Base-by-base conservation (phyloP, 2,888 invertebrate genomes). In the Acrobasis suavella region DNA sequence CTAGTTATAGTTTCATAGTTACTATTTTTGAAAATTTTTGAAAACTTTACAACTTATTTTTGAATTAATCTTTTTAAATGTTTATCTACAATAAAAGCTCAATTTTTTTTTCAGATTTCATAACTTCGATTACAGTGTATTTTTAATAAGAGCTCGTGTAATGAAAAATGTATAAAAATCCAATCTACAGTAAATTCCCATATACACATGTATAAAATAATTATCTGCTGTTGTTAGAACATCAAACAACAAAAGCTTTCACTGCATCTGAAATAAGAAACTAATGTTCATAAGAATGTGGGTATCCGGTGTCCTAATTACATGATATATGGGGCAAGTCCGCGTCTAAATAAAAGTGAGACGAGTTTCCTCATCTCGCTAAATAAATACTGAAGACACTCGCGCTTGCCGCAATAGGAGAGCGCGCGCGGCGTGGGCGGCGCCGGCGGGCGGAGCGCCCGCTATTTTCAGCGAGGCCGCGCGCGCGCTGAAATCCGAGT, bases 401-500 rank as follows among this genome's bases (percentile, higher is more conserved):
- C 83, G 81, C 69, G 83, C 81, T 84, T 81, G 88, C 89, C 91
- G 89, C 91, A 91, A 93, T 92, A 93, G 92, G 87, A 82, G 81
- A 71, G 76, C 69, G 73, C 67, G 72, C 65, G 73, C 75, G 46
- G 65, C 56, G 65, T 63, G 69, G 62, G 77, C 73, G 78, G 75
- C 75, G 76, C 74, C 75, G 73, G 76, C 65, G 74, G 67, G 67
- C 71, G 70, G 66, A 65, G 65, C 66, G 66, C 64, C 90, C 46
- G 89, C 91, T 91, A 91, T 92, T 91, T 92, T 91, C 89, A 91
- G 92, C 87, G 88, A 89, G 89, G 89, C 80, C 90, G 85, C 82
- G 80, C 82, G 78, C 77, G 77, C 83, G 78, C 78, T 91, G 92
- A 85, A 92, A 92, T 87, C 82, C 87, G 91, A 92, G 90, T 86